Base-by-base conservation (phyloP, 2,113 vertebrate species). In the Callocephalon fimbriatum region DNA sequence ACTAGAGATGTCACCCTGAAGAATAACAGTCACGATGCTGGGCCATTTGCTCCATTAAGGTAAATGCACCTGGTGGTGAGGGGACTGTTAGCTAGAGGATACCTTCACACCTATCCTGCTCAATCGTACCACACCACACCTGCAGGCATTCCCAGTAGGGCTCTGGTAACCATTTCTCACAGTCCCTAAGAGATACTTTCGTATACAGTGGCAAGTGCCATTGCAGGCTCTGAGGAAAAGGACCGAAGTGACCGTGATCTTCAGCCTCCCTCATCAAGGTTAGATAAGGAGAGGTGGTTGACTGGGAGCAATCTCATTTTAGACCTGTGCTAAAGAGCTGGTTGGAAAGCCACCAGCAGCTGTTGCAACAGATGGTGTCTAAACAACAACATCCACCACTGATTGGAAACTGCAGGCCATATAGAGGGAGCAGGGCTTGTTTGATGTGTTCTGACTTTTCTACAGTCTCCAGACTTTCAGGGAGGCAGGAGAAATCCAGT, bases 291-390 rank as follows among this genome's bases (percentile, higher is more conserved):
- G 65, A 68, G 32, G 32, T 68, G 44, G 51, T 63, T 85, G 58
- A 25, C 81, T 48, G 89, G 73, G 32, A 80, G 79, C 86, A 61
- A 17, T 48, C 35, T 82, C 92, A 27, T 51, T 90, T 96, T 35
- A 89, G 80, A 85, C 44, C 59, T 70, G 67, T 1, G 1, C 75
- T 76, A 27, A 76, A 90, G 63, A 89, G 80, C 59, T 86, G 72
- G 40, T 54, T 94, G 89, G 91, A 95, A 91, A 93, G 81, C 73
- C 61, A 95, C 70, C 89, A 93, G 93, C 91, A 91, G 89, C 94
- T 94, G 90, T 89, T 93, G 93, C 84, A 91, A 94, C 94, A 96
- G 93, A 95, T 97, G 87, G 94, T 74, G 86, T 81, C 80, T 94
- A 56, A 81, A 74, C 35, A 17, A 56, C 93, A 89, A 68, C 76